Conservation (phyloP, 2,797 vertebrate species). For the Remorina albescens region DNA sequence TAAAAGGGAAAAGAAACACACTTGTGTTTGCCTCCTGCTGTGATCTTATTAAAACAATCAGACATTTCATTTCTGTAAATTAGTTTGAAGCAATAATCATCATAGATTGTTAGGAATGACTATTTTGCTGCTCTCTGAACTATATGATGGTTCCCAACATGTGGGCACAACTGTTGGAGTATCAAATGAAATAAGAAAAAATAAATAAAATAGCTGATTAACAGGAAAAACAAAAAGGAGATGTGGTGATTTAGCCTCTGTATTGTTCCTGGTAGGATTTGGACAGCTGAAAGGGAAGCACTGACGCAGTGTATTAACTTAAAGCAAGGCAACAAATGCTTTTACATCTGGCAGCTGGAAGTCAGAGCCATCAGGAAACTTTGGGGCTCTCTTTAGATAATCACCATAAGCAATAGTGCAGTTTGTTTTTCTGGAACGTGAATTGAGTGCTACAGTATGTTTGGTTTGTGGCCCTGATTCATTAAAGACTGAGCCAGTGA, state of each 20-base stretch:
- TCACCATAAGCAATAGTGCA: background rate
- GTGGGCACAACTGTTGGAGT: too few relatives aligned
- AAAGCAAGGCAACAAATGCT: background rate
- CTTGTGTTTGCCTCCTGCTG: background rate
- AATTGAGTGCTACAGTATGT: slow-evolving; percentile 9
- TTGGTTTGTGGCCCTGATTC: slow-evolving; percentile 39
- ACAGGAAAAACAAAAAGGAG: too few relatives aligned
- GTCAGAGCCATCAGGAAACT: slow-evolving; percentile 21
- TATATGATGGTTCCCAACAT: background rate
- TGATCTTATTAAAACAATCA: background rate
- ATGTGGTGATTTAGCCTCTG: too few relatives aligned
- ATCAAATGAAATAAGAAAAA: too few relatives aligned
- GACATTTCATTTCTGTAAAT: background rate
- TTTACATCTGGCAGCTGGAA: slow-evolving; percentile 23
- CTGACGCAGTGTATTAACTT: background rate
- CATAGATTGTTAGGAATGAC: background rate
- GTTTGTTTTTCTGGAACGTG: background rate
- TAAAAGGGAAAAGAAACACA: background rate
- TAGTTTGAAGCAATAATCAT: background rate
- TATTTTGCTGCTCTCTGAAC: slow-evolving; percentile 5
- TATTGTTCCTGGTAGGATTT: too few relatives aligned
- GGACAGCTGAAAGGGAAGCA: too few relatives aligned
- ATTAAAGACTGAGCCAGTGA: slow-evolving; percentile 37
- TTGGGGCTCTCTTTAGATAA: slow-evolving; percentile 5
- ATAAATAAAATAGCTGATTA: too few relatives aligned